Conservation (phyloP, 30 jellyfish, hydroid and myxozoan genomes). For the Turritopsis dohrnii region DNA sequence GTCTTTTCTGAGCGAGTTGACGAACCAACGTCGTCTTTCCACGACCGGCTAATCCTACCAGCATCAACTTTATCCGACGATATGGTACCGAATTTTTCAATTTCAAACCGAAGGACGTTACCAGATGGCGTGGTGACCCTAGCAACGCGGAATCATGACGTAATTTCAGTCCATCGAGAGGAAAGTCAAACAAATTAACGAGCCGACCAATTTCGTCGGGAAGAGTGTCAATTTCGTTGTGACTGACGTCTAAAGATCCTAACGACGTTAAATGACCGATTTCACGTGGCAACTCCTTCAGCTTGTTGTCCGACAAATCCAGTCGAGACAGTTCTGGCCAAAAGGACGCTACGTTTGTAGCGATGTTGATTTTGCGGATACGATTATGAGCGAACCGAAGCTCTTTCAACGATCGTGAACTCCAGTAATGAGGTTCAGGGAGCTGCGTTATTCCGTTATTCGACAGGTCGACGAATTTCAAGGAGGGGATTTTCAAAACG, state of each 20-base stretch:
- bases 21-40: conserved; percentile 75
- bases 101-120: conserved; percentile 54
- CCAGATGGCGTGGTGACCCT: conserved; percentile 60
- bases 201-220: conserved; percentile 81
- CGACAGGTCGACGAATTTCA: conserved; percentile 51
- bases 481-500: conserved; percentile 46
- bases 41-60: conserved; percentile 82
- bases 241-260: conserved; percentile 47
- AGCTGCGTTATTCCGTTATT: conserved; percentile 58
- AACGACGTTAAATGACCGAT: conserved; percentile 52
- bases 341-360: conserved; percentile 8
- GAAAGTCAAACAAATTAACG: conserved; percentile 46
- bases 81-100: conserved; percentile 75
- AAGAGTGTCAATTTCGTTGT: conserved; percentile 40
- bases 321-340: conserved; percentile 52
- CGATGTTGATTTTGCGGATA: conserved; percentile 46
- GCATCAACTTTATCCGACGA: conserved; percentile 75
- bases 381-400: conserved; percentile 54
- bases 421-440: conserved; percentile 77
- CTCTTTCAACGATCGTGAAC: conserved; percentile 46
- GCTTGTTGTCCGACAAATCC: conserved; percentile 44
- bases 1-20: conserved; percentile 57
- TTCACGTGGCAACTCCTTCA: conserved; percentile 44
- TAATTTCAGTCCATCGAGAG: conserved; percentile 50
- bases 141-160: conserved; percentile 54